Base-by-base conservation (phyloP, 2,888 invertebrate genomes). In the Peribatodes rhomboidaria region DNA sequence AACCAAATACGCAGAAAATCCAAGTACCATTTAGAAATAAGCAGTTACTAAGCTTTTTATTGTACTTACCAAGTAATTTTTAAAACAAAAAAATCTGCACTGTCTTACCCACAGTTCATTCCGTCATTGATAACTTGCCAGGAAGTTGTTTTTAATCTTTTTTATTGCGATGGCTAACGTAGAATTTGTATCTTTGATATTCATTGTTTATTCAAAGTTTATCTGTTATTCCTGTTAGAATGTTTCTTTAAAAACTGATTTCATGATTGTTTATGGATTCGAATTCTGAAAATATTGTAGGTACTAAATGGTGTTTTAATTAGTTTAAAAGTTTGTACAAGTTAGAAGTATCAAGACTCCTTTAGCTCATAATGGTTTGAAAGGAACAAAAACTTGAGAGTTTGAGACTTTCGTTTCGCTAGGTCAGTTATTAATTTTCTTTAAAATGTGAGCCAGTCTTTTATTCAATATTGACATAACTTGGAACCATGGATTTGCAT, bases 111-210 rank as follows among this genome's bases (percentile, higher is more conserved):
- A 27, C 27, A 4, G 2, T 27, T 27, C 27, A 27, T 4, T 3
- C 6, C 41, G 37, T 42, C 47, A 61, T 72, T 72, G 70, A 63
- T 55, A 61, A 62, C 16, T 64, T 70, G 68, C 72, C 72, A 70
- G 59, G 49, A 61, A 59, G 42, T 44, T 33, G 56, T 65, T 46
- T 67, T 68, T 65, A 58, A 65, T 61, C 61, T 72, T 70, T 71
- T 72, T 72, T 72, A 72, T 59, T 67, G 57, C 65, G 52, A 56
- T 60, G 50, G 49, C 62, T 67, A 37, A 68, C 47, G 59, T 65
- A 16, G 37, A 55, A 57, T 22, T 31, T 20, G 39, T 39, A 37
- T 44, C 44, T 57, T 57, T 63, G 14, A 56, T 50, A 42, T 49
- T 53, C 49, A 27, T 50, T 52, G 57, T 62, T 57, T 57, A 52